Evolutionary conservation across 2,888 invertebrate genomes (phyloP).

Genomic region (Chrysina gloriosa): DNA sequence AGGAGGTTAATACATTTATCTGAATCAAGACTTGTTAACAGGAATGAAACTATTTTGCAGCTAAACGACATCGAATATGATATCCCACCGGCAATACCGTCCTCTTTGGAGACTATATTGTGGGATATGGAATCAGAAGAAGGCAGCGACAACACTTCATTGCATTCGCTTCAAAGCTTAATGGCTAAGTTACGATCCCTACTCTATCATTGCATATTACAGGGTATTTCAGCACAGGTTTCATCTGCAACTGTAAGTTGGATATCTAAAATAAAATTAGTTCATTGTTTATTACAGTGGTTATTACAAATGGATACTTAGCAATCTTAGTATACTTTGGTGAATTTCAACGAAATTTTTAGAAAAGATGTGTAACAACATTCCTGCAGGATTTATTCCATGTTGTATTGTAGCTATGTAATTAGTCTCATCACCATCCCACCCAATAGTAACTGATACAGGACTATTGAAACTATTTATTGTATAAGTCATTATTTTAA

Average conservation of each 20-base stretch:
- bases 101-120: slow-evolving; percentile 84
- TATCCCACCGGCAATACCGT: slow-evolving; percentile 79
- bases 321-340: too few relatives aligned
- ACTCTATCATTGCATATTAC: slow-evolving; percentile 82
- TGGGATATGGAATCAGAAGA: slow-evolving; percentile 79
- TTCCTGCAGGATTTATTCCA: too few relatives aligned
- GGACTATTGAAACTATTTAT: too few relatives aligned
- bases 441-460: too few relatives aligned
- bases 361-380: too few relatives aligned
- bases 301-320: neutral
- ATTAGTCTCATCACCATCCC: too few relatives aligned
- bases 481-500: too few relatives aligned
- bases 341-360: too few relatives aligned
- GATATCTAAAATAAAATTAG: too few relatives aligned
- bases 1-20: slow-evolving; percentile 55
- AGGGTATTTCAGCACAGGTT: slow-evolving; percentile 90
- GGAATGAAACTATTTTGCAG: slow-evolving; percentile 61
- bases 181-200: slow-evolving; percentile 72
- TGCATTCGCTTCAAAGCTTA: slow-evolving; percentile 67
- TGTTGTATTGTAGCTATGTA: too few relatives aligned
- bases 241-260: slow-evolving; percentile 82
- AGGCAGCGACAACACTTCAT: slow-evolving; percentile 69
- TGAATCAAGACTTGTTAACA: slow-evolving; percentile 7
- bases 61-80: slow-evolving; percentile 85
- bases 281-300: neutral